Percentiles rank a stretch among this genome's conserved stretches.
Evolutionary conservation across 2,113 vertebrate genomes (phyloP).

Genomic region (Engraulis encrasicolus): DNA sequence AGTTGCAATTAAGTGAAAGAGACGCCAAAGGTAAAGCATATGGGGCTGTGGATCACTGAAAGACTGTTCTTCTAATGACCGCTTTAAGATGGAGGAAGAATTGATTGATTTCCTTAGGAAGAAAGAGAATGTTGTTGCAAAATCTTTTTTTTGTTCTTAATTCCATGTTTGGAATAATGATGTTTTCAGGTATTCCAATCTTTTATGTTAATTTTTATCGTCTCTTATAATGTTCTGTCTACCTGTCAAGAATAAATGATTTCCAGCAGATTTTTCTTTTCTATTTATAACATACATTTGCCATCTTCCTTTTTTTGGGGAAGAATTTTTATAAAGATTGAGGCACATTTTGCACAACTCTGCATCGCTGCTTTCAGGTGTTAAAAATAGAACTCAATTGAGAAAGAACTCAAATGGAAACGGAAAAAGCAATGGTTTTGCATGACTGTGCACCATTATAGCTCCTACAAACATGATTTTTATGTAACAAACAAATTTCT

Average conservation of each 20-base stretch:
- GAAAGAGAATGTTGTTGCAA: slow-evolving; percentile 1
- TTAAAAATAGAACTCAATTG: no score
- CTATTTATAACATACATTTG: neutral
- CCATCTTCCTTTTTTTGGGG: neutral
- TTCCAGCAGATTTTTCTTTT: neutral
- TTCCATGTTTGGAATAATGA: slow-evolving; percentile 4
- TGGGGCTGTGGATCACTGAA: neutral
- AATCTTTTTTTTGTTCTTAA: slow-evolving; percentile 16
- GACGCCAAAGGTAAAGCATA: slow-evolving; percentile 31
- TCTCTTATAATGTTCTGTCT: neutral
- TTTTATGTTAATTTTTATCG: slow-evolving; percentile 12
- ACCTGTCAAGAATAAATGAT: slow-evolving; percentile 4
- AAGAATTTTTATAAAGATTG: neutral
- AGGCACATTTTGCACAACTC: neutral
- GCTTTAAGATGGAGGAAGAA: neutral
- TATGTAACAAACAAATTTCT: no score
- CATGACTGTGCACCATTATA: no score
- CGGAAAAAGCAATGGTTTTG: no score
- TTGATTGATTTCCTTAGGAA: neutral
- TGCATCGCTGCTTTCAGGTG: no score
- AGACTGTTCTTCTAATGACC: neutral
- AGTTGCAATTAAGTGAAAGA: slow-evolving; percentile 15
- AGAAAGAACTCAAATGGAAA: no score
- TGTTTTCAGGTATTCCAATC: neutral
- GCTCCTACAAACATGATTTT: no score